Base-by-base conservation (phyloP, 2,113 vertebrate genomes). In the Gadus chalcogrammus region DNA sequence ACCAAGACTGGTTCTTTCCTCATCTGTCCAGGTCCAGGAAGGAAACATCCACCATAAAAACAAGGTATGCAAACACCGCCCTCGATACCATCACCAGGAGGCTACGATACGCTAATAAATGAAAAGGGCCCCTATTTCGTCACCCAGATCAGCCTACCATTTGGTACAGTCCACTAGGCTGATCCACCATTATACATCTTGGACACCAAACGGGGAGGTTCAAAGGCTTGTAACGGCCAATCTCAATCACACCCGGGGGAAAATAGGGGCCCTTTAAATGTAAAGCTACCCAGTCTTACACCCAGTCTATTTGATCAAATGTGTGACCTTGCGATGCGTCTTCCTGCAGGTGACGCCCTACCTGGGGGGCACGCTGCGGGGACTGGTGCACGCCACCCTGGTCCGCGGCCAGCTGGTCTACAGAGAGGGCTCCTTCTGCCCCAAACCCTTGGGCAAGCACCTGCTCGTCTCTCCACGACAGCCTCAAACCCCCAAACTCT, bases 281-380 rank as follows among this genome's bases (percentile, higher is more conserved):
- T 7, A 48, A 18, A 61, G 22, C 22, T 8, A 20, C 22, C 22
- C 24, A 24, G 24, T 24, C 24, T 24, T 24, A 24, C 2, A 24
- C 24, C 24, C 24, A 24, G 24, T 24, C 22, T 61, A 3, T 12
- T 35, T 48, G 8, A 9, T 48, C 8, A 48, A 48, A 59, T 2
- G 7, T 61, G 59, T 12, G 22, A 7, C 4, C 31, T 8, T 12
- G 22, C 22, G 17, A 20, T 58, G 28, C 42, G 64, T 88, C 24
- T 80, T 42, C 78, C 71, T 70, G 18, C 61, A 95, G 94, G 18
- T 94, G 20, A 94, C 90, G 2, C 94, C 92, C 0, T 95, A 94
- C 72, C 88, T 94, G 11, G 92, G 91, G 15, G 61, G 86, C 48
- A 86, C 65, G 2, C 85, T 95, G 58, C 78, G 22, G 20, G 93